phyloP scores from a whole-genome alignment of 2,888 invertebrate genomes.

The Cheilosia scutellata region DNA sequence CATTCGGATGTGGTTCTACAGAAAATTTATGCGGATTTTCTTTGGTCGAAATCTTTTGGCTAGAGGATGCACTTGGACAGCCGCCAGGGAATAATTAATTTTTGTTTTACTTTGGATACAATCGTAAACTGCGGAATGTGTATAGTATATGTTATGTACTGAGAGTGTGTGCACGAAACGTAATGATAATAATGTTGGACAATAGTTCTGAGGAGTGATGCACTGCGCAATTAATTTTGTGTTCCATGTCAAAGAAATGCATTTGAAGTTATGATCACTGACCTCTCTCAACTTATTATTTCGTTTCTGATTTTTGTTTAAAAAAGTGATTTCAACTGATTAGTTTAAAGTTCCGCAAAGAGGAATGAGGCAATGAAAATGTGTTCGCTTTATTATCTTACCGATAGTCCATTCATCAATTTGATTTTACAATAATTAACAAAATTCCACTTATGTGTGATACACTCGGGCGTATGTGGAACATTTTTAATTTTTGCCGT shows the following conservation, averaged over 20 bases:
- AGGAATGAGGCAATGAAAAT: too few relatives aligned
- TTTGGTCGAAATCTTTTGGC: slow-evolving; percentile 74
- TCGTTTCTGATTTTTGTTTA: too few relatives aligned
- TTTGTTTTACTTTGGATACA: slow-evolving; percentile 74
- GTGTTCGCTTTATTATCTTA: too few relatives aligned
- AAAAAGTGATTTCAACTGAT: too few relatives aligned
- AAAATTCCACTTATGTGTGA: too few relatives aligned
- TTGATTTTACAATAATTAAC: too few relatives aligned
- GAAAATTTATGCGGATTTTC: slow-evolving; percentile 75
- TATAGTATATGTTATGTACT: too few relatives aligned
- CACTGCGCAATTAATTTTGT: slow-evolving; percentile 64
- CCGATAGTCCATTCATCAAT: too few relatives aligned
- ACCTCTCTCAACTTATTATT: neutral
- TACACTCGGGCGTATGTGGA: too few relatives aligned
- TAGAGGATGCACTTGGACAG: slow-evolving; percentile 64
- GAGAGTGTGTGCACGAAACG: slow-evolving; percentile 24
- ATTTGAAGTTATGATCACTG: slow-evolving; percentile 15
- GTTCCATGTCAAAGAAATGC: slow-evolving; percentile 37
- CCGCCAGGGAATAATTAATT: slow-evolving; percentile 74
- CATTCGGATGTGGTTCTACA: slow-evolving; percentile 66
- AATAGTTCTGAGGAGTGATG: slow-evolving; percentile 48
- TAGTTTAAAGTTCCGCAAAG: too few relatives aligned
- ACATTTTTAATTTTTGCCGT: too few relatives aligned
- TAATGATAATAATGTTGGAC: slow-evolving; percentile 52
- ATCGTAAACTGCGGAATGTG: slow-evolving; percentile 52